A percentile compares a stretch with the other conserved stretches of the same genome.
Conservation (phyloP, 2,113 vertebrate genomes). For the Heterotilapia buettikoferi region DNA sequence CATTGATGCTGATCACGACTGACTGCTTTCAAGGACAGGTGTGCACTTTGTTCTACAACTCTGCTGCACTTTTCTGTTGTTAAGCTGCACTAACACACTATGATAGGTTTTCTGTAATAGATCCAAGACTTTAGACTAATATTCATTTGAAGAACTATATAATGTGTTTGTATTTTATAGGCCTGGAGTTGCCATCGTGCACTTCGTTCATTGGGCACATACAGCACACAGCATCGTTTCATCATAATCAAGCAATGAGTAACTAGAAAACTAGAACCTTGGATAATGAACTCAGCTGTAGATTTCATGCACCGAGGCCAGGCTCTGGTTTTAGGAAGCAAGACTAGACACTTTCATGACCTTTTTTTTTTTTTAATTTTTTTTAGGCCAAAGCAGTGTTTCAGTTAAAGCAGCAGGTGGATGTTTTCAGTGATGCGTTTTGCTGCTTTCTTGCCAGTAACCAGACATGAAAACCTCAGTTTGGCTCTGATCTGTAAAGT, state of each 20-base stretch:
- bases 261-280: neutral
- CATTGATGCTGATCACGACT: neutral
- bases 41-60: neutral
- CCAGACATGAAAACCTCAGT: neutral
- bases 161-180: neutral
- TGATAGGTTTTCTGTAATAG: neutral
- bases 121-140: neutral
- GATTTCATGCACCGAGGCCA: neutral
- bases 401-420: neutral
- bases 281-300: neutral
- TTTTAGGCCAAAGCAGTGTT: neutral
- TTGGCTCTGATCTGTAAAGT: neutral
- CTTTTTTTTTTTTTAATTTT: neutral
- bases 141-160: neutral
- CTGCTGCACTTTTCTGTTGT: neutral
- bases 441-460: neutral
- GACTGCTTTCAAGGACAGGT: neutral
- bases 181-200: neutral
- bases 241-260: neutral
- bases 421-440: neutral
- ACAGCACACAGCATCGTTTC: neutral
- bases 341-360: neutral
- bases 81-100: neutral
- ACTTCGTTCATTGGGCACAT: slow-evolving; percentile 8
- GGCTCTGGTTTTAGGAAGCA: neutral